Evolutionary conservation across 2,113 vertebrate genomes (phyloP), one percentile per base, ranked within the genome.

Genomic region (Phylloscopus trochilus): DNA sequence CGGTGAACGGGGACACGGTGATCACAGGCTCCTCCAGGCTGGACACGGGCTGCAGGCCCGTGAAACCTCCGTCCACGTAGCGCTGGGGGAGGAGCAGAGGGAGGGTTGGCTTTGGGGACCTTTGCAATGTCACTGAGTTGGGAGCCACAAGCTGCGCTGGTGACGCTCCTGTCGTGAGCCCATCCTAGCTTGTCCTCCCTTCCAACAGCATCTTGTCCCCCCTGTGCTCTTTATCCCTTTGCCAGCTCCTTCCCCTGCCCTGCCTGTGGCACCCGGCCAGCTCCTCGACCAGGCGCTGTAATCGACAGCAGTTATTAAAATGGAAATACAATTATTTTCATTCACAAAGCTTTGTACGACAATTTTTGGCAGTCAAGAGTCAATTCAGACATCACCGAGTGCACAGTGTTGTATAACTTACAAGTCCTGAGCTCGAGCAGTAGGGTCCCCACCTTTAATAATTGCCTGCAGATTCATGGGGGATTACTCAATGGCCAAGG

Each of bases 21-120:
- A 99, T 96, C 19, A 97, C 97, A 1, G 95, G 92, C 67, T 97
- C 96, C 1, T 96, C 97, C 95, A 97, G 63, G 70, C 97, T 97
- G 64, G 97, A 88, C 5, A 97, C 91, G 4, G 99, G 99, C 94
- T 98, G 98, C 95, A 99, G 98, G 83, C 97, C 95, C 0, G 98
- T 99, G 93, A 99, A 98, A 12, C 98, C 99, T 4, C 99, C 99
- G 0, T 99, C 99, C 3, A 99, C 90, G 15, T 99, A 99, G 33
- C 98, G 95, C 99, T 99, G 95, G 26, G 66, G 72, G 58, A 21
- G 59, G 17, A 90, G 74, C 69, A 83, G 28, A 63, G 52, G 5
- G 2, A 35, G 20, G 21, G 7, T 68, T 70, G 35, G 78, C 28
- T 37, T 0, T 14, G 70, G 8, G 74, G 23, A 1, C 20, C 24